phyloP scores from a whole-genome alignment of 2,888 invertebrate species.

The Neuroscelio doddi region DNA sequence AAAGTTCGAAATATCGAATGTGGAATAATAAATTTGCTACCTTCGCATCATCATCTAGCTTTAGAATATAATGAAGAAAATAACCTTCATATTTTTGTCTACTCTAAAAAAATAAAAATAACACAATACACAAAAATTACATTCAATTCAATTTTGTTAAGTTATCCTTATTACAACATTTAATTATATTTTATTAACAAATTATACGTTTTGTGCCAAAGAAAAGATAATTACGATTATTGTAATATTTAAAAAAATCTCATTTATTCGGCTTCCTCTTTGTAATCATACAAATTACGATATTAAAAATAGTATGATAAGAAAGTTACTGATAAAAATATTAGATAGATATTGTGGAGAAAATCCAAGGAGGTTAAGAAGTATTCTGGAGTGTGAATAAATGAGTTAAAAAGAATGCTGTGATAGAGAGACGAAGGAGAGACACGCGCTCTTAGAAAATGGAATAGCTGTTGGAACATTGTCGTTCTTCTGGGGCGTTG shows the following conservation, averaged over 20 bases:
- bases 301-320: no score
- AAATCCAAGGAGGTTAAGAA: not conserved
- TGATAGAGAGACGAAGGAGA: not conserved
- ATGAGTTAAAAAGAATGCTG: slow-evolving; percentile 1
- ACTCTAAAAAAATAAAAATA: no score
- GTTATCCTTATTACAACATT: no score
- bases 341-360: not conserved
- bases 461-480: slow-evolving; percentile 1
- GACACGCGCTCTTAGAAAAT: slow-evolving; percentile 14
- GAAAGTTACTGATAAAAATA: not conserved
- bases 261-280: no score
- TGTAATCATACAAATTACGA: no score
- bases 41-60: not conserved
- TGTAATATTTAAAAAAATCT: no score
- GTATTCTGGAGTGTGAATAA: slow-evolving; percentile 1
- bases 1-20: slow-evolving; percentile 23
- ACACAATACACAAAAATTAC: no score
- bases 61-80: not conserved
- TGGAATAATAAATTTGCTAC: slow-evolving; percentile 14
- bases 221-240: no score
- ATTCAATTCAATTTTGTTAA: no score
- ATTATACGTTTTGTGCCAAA: no score
- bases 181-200: no score
- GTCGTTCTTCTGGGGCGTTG: slow-evolving; percentile 11
- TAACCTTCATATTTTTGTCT: no score